Evolutionary conservation across 1,140 invertebrate species (phyloP).

Genomic region (Eubasilissa regina): DNA sequence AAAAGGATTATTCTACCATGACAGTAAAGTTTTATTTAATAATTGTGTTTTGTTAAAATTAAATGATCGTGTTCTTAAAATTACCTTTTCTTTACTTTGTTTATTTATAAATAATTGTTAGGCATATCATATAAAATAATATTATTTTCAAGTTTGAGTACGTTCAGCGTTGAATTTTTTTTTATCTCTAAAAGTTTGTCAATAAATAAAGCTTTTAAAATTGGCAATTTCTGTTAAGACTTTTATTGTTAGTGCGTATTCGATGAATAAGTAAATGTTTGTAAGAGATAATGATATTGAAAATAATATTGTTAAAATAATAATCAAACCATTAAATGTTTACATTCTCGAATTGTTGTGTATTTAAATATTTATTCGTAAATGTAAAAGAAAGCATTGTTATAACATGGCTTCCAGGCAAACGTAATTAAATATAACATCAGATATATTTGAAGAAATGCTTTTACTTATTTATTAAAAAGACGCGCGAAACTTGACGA

Average conservation of each 20-base stretch:
- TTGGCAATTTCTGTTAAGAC: slow-evolving; percentile 33
- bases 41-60: no score
- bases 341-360: neutral
- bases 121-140: no score
- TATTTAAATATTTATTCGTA: slow-evolving; percentile 33
- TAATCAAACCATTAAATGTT: slow-evolving; percentile 33
- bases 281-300: slow-evolving; percentile 24
- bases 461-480: slow-evolving; percentile 10
- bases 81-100: no score
- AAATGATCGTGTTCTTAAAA: no score
- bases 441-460: slow-evolving; percentile 33
- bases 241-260: slow-evolving; percentile 37
- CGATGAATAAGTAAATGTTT: slow-evolving; percentile 34
- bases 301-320: slow-evolving; percentile 17
- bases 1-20: no score
- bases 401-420: slow-evolving; percentile 34
- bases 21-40: no score
- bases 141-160: no score
- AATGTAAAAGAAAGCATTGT: slow-evolving; percentile 32
- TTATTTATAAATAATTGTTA: no score
- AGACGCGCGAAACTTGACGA: neutral
- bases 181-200: slow-evolving; percentile 8
- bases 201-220: slow-evolving; percentile 20
- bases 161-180: neutral
- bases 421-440: slow-evolving; percentile 13